phyloP scores from a whole-genome alignment of 92 coral and sea anemone species.

The Hydrozoanthus gracilis region DNA sequence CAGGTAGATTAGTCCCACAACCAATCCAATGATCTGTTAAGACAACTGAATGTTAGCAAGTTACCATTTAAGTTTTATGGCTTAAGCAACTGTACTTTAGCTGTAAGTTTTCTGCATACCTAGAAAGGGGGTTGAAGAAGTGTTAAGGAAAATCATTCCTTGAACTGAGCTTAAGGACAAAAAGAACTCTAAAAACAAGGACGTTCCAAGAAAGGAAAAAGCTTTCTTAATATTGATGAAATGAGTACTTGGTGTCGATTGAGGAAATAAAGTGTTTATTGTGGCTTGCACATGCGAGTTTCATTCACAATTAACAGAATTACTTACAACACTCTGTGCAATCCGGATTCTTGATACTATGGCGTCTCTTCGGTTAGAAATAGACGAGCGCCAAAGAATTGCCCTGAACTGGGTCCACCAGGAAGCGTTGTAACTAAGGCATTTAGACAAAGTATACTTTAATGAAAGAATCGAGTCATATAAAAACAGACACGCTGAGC shows the following conservation, averaged over 20 bases:
- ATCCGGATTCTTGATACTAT: conserved; percentile 52
- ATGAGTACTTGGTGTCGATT: neutral
- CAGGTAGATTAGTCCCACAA: conserved; percentile 76
- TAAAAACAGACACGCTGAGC: too few species aligned
- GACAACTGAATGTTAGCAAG: neutral
- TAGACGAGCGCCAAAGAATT: conserved; percentile 45
- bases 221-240: too few species aligned
- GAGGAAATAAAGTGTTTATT: neutral
- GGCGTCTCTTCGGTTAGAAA: conserved; percentile 43
- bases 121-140: too few species aligned
- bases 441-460: neutral
- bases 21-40: conserved; percentile 63
- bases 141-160: too few species aligned
- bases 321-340: conserved; percentile 50
- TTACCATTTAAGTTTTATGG: neutral
- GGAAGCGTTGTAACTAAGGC: conserved; percentile 46
- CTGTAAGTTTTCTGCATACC: too few species aligned
- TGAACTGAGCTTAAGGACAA: too few species aligned
- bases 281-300: neutral
- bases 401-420: conserved; percentile 51
- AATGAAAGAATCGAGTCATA: neutral
- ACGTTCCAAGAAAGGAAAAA: too few species aligned
- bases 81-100: neutral
- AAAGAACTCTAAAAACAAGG: too few species aligned
- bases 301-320: neutral